These are phyloP conservation scores for Dendroctonus ponderosae DNA, from an alignment of 1,140 invertebrate species.

Conservation along the genomic window DNA sequence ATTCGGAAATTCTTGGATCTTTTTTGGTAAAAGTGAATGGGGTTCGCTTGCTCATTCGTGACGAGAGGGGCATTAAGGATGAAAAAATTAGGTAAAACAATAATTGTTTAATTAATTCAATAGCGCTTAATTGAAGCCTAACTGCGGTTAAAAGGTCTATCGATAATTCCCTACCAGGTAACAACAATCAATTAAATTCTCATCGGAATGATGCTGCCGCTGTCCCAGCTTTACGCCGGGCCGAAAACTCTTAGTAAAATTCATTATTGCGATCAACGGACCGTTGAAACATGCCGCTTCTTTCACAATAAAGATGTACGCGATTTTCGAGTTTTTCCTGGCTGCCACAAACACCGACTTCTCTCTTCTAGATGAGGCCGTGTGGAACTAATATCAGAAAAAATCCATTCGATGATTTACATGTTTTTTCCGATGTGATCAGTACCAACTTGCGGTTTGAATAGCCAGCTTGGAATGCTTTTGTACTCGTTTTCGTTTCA, in stretches of 20 bases:
- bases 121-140: too few relatives aligned
- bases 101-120: too few relatives aligned
- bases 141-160: too few relatives aligned
- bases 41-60: too few relatives aligned
- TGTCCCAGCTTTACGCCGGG: neutral
- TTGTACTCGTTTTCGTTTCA: too few relatives aligned
- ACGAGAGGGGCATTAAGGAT: too few relatives aligned
- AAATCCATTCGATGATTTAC: too few relatives aligned
- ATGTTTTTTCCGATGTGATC: too few relatives aligned
- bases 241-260: conserved; percentile 10
- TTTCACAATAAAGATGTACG: conserved; percentile 9
- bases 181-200: neutral
- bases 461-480: too few relatives aligned
- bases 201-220: neutral
- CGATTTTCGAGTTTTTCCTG: neutral
- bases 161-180: too few relatives aligned
- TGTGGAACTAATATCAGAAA: neutral
- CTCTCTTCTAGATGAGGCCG: neutral
- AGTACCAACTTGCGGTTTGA: too few relatives aligned
- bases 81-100: too few relatives aligned
- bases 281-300: conserved; percentile 4
- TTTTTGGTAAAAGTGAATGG: neutral
- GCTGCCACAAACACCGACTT: neutral
- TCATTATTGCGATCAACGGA: conserved; percentile 3
- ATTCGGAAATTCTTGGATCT: conserved; percentile 1